These are phyloP conservation scores for Rallus limicola DNA, from an alignment of 2,113 vertebrate genomes.

Conservation along the genomic window DNA sequence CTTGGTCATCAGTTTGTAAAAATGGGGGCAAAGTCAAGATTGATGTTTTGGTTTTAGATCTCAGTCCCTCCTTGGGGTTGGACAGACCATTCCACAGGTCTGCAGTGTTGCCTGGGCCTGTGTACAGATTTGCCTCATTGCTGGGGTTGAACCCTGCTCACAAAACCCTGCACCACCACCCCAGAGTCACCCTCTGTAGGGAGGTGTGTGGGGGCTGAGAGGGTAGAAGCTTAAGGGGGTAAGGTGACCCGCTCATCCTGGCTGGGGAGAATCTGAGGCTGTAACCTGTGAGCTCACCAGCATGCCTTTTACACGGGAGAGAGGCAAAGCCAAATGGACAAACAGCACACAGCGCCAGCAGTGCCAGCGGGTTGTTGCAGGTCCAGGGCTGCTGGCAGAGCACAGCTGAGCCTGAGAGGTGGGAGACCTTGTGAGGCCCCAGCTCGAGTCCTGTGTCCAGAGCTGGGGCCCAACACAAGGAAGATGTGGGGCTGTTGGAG, in stretches of 20 bases:
- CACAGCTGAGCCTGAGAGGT: neutral
- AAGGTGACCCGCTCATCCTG: neutral
- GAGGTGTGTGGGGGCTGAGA: neutral
- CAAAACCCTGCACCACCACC: accelerated
- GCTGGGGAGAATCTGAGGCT: neutral
- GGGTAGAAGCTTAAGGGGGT: neutral
- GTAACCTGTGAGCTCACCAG: neutral
- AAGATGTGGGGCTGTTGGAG: too few relatives aligned
- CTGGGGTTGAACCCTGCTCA: accelerated
- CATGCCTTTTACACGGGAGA: neutral
- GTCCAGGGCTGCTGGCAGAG: neutral
- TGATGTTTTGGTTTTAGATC: neutral
- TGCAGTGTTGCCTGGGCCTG: neutral
- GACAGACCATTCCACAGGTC: too few relatives aligned
- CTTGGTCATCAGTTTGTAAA: neutral
- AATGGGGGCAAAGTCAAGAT: neutral
- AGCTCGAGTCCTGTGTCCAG: too few relatives aligned
- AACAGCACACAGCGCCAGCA: neutral
- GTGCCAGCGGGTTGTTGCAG: neutral
- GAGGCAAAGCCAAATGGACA: neutral
- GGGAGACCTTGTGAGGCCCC: neutral
- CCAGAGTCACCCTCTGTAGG: accelerated
- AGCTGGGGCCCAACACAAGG: too few relatives aligned
- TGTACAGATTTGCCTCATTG: neutral
- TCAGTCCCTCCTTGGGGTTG: neutral